Evolutionary conservation across 2,888 invertebrate genomes (phyloP).

Genomic region (Apodemia duryi): DNA sequence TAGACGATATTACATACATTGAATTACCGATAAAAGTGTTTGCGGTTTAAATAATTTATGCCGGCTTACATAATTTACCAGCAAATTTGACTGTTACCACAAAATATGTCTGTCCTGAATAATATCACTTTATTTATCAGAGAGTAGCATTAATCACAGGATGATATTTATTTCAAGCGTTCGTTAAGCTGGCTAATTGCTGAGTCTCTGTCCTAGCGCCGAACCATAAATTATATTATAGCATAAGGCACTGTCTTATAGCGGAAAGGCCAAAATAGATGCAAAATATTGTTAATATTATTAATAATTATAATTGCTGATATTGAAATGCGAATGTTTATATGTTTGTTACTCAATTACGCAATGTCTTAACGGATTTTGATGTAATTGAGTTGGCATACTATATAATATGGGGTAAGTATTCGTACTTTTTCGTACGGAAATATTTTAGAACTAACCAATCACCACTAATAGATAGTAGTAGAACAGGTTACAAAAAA

Average conservation of each 20-base stretch:
- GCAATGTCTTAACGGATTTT: too few species aligned
- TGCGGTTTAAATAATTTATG: conserved; percentile 1
- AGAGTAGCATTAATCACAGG: conserved; percentile 18
- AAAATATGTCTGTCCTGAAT: conserved; percentile 40
- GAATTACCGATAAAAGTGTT: conserved; percentile 8
- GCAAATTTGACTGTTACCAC: conserved; percentile 24
- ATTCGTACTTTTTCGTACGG: too few species aligned
- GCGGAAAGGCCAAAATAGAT: conserved; percentile 15
- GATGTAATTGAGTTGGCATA: too few species aligned
- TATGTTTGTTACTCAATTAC: too few species aligned
- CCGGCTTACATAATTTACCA: conserved; percentile 9
- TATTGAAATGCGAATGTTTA: too few species aligned
- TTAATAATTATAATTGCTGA: too few species aligned
- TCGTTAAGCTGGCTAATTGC: conserved; percentile 76
- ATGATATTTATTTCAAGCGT: conserved; percentile 34
- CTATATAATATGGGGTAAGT: too few species aligned
- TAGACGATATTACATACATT: background rate
- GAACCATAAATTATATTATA: conserved; percentile 66
- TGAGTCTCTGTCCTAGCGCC: conserved; percentile 61
- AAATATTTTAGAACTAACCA: too few species aligned
- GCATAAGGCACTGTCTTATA: conserved; percentile 38
- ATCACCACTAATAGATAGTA: too few species aligned
- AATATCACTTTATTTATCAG: conserved; percentile 65
- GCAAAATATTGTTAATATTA: too few species aligned
- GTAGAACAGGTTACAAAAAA: too few species aligned